Base-by-base conservation (phyloP, 2,797 vertebrate genomes). In the Lepilemur ruficaudatus region DNA sequence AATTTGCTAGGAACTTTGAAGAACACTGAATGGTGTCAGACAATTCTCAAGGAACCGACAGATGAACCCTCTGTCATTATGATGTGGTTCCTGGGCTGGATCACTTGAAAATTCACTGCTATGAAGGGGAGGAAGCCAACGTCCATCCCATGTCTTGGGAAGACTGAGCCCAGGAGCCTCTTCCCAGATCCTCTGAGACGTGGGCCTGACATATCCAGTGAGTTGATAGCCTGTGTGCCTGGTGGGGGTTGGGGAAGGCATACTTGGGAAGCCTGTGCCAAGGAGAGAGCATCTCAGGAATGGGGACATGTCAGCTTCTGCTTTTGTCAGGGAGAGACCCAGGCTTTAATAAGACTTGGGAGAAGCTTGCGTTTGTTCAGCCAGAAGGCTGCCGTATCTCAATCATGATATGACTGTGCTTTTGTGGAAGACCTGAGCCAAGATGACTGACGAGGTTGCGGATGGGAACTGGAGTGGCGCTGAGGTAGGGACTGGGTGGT, bases 241-340 rank as follows among this genome's bases (percentile, higher is more conserved):
- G 25, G 50, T 17, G 50, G 35, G 55, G 30, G 12, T 0, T 0
- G 9, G 83, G 41, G n/a, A 69, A 30, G 35, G 4, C 4, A 0
- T 43, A 38, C 35, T 30, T 20, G 11, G 38, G 43, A 67, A n/a
- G 17, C 38, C 7, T 63, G 48, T 43, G n/a, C 12, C 10, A 55
- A 43, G 5, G n/a, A 20, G 25, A 50, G 23, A 38, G 48, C 32
- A 85, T 28, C 67, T 91, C 23, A 61, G 50, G 28, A 52, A 67
- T 8, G 35, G 75, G 70, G n/a, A 22, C 63, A 28, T 43, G 4
- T 38, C 28, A 61, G 57, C 23, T 89, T 82, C 46, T 72, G 46
- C 18, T 13, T 38, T 89, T 59, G 35, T 30, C 59, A 59, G 25
- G 30, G 23, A 75, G 73, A 23, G n/a, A 79, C 13, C n/a, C 41